phyloP scores from a whole-genome alignment of 37 sponge, comb jelly and placozoan genomes.

The Mnemiopsis leidyi region DNA sequence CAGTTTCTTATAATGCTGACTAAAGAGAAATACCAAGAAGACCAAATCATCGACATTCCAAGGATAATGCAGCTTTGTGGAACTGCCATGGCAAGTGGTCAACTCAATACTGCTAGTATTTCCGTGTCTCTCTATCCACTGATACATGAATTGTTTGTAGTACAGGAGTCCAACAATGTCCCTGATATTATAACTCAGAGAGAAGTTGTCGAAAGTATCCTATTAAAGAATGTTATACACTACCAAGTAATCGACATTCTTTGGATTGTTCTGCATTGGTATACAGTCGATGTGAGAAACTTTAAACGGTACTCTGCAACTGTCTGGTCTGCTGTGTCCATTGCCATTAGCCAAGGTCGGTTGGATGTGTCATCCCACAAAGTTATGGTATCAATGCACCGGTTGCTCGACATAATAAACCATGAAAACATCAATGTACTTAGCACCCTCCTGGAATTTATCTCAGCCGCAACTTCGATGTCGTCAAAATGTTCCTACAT shows the following conservation, averaged over 20 bases:
- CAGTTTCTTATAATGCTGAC: slow-evolving; percentile 65
- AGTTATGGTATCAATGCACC: slow-evolving; percentile 41
- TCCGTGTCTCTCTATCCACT: slow-evolving; percentile 54
- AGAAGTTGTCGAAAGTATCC: slow-evolving; percentile 48
- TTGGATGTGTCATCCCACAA: slow-evolving; percentile 30
- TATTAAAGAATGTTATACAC: slow-evolving; percentile 57
- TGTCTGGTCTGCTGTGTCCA: slow-evolving; percentile 64
- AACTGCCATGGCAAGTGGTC: slow-evolving; percentile 66
- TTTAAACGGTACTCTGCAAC: slow-evolving; percentile 49
- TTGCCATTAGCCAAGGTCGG: slow-evolving; percentile 43
- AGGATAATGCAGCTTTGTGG: slow-evolving; percentile 61
- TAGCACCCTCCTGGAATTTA: slow-evolving; percentile 18
- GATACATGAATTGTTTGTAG: slow-evolving; percentile 36
- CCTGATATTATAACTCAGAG: slow-evolving; percentile 24
- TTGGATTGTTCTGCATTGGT: slow-evolving; percentile 63
- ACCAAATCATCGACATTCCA: slow-evolving; percentile 39
- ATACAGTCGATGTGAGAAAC: background rate
- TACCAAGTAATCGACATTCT: slow-evolving; percentile 61
- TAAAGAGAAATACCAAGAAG: slow-evolving; percentile 21
- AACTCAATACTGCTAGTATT: slow-evolving; percentile 55
- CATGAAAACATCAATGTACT: background rate
- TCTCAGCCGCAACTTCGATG: background rate
- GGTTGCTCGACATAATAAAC: slow-evolving; percentile 5
- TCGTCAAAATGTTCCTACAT: slow-evolving; percentile 12
- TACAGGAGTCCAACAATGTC: slow-evolving; percentile 4